Base-by-base conservation (phyloP, 2,888 invertebrate species). In the Scaptodrosophila latifasciaeformis region DNA sequence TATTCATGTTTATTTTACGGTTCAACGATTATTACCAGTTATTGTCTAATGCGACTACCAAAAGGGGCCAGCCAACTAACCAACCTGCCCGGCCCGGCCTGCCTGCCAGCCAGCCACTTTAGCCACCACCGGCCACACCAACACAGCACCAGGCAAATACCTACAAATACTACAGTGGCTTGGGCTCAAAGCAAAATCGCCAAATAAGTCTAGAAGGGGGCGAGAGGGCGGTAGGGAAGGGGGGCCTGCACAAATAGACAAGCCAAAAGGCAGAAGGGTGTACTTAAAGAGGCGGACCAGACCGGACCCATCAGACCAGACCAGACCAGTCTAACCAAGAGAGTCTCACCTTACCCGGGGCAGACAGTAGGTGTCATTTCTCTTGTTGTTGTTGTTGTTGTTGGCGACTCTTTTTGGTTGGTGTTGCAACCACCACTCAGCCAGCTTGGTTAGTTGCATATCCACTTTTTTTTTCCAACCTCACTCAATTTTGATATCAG, bases 11-110 rank as follows among this genome's bases (percentile, higher is more conserved):
- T 76, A 76, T 81, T 76, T 76, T 79, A 76, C 81, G 81, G 76
- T 76, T 76, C 81, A 76, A 79, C 81, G 76, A 79, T 79, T 81
- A 81, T 79, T 81, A 76, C 76, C 79, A 81, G 81, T 78, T 81
- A 76, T 76, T 76, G 76, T 76, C 79, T 68, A 76, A 71, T 65
- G 59, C 62, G 58, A 61, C 51, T 74, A 59, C 61, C 10, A 68
- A 76, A 67, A 77, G 74, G 75, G 77, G 60, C 51, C 54, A 45
- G 37, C 5, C 27, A 29, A 30, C 24, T n/a, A n/a, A n/a, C n/a
- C n/a, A n/a, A n/a, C n/a, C 12, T 13, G 39, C 12, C 17, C 12
- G n/a, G 46, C 29, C 30, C 15, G 17, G 18, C 10, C 30, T 35
- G 18, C 10, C 9, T 7, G 13, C 10, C 34, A 10, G 34, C 15